Conservation (phyloP, 2,113 vertebrate species). For the Caloenas nicobarica region DNA sequence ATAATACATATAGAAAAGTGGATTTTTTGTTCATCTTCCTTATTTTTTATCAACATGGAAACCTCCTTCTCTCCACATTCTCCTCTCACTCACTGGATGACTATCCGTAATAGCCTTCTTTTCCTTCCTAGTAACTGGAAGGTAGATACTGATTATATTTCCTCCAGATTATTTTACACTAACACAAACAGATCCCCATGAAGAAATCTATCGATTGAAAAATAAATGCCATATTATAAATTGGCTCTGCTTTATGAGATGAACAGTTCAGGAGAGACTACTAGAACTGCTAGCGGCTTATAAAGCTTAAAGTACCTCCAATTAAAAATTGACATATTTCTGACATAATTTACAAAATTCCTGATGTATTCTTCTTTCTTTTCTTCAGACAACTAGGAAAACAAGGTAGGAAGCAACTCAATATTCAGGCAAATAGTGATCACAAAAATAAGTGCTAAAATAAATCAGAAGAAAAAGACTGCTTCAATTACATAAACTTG, state of each 20-base stretch:
- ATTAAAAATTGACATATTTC: background rate
- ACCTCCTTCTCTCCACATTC: background rate
- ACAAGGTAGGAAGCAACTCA: background rate
- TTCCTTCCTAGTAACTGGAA: background rate
- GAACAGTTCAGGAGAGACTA: background rate
- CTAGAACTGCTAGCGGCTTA: background rate
- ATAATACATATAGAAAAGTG: background rate
- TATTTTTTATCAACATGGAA: background rate
- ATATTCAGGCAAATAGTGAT: background rate
- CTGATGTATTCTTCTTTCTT: background rate
- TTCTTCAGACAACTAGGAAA: background rate
- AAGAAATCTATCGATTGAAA: background rate
- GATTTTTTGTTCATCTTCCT: background rate
- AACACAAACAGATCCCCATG: background rate
- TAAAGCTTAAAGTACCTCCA: background rate
- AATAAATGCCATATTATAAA: background rate
- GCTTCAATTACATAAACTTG: background rate
- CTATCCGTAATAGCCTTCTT: background rate
- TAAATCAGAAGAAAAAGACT: background rate
- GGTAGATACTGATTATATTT: background rate
- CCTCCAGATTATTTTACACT: background rate
- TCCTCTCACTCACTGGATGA: background rate
- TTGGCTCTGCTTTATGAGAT: background rate
- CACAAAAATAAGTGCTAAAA: background rate
- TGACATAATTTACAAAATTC: background rate